A percentile compares a stretch with the other conserved stretches of the same genome.
phyloP scores from a whole-genome alignment of 2,888 invertebrate genomes.

The Chalcosyrphus nemorum region DNA sequence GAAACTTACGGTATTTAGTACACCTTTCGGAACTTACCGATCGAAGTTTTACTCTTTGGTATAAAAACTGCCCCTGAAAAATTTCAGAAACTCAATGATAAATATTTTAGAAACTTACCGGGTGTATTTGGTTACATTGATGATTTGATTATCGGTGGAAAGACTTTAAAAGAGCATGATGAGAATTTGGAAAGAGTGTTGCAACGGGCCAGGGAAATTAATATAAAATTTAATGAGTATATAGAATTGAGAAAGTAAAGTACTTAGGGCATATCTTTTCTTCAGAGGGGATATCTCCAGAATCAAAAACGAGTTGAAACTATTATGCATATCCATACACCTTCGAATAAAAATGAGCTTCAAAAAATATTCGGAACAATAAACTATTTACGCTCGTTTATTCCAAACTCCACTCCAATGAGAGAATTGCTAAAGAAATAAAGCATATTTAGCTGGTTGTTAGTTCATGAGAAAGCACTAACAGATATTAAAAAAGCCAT shows the following conservation, averaged over 20 bases:
- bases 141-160: slow-evolving; percentile 25
- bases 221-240: slow-evolving; percentile 6
- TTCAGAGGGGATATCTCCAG: slow-evolving; percentile 49
- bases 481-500: too few species aligned
- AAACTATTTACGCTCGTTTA: slow-evolving; percentile 63
- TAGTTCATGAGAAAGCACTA: slow-evolving; percentile 15
- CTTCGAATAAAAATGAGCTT: slow-evolving; percentile 60
- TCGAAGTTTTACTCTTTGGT: slow-evolving; percentile 33
- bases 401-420: slow-evolving; percentile 45
- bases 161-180: slow-evolving; percentile 18
- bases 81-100: slow-evolving; percentile 30
- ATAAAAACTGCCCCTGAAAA: slow-evolving; percentile 23
- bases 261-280: slow-evolving; percentile 70
- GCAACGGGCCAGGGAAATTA: slow-evolving; percentile 26
- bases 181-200: slow-evolving; percentile 22
- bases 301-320: slow-evolving; percentile 60
- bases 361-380: slow-evolving; percentile 71
- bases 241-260: slow-evolving; percentile 46
- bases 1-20: slow-evolving; percentile 63
- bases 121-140: slow-evolving; percentile 41
- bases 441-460: slow-evolving; percentile 25
- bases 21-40: slow-evolving; percentile 63
- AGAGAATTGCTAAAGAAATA: slow-evolving; percentile 34
- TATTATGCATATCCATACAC: slow-evolving; percentile 52
- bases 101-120: slow-evolving; percentile 39